These are phyloP conservation scores for Hyles lineata DNA, from an alignment of 2,888 invertebrate species.

Conservation along the genomic window DNA sequence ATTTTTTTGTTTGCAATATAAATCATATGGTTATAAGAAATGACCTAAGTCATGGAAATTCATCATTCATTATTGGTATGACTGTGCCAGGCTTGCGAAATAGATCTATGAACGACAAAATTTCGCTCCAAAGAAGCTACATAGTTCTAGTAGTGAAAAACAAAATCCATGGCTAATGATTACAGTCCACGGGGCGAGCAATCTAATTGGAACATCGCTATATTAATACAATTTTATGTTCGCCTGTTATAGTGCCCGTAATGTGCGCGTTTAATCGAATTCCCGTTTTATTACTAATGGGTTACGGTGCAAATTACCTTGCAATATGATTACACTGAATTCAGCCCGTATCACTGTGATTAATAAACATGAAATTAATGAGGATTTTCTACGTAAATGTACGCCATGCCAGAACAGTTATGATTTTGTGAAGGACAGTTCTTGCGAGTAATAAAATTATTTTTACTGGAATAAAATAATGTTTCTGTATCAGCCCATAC, in stretches of 20 bases:
- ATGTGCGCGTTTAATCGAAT: background rate
- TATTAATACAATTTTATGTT: slow-evolving; percentile 20
- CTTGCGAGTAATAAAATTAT: too few species aligned
- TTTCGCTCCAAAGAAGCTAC: too few species aligned
- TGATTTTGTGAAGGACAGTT: too few species aligned
- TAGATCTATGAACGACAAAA: too few species aligned
- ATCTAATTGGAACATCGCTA: slow-evolving; percentile 23
- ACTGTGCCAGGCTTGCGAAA: too few species aligned
- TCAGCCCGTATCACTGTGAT: background rate
- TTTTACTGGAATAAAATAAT: too few species aligned
- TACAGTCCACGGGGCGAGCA: slow-evolving; percentile 10
- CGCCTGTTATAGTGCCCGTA: slow-evolving; percentile 2
- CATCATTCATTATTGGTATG: too few species aligned
- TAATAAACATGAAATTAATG: background rate
- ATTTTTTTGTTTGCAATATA: too few species aligned
- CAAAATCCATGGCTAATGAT: background rate
- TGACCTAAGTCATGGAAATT: too few species aligned
- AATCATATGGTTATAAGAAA: too few species aligned
- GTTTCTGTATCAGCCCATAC: too few species aligned
- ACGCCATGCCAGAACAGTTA: background rate
- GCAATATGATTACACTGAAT: background rate
- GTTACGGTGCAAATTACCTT: background rate
- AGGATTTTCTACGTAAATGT: background rate
- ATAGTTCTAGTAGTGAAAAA: background rate
- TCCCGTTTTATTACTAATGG: background rate